Conservation (phyloP, 2,113 vertebrate species). For the Pongo pygmaeus region DNA sequence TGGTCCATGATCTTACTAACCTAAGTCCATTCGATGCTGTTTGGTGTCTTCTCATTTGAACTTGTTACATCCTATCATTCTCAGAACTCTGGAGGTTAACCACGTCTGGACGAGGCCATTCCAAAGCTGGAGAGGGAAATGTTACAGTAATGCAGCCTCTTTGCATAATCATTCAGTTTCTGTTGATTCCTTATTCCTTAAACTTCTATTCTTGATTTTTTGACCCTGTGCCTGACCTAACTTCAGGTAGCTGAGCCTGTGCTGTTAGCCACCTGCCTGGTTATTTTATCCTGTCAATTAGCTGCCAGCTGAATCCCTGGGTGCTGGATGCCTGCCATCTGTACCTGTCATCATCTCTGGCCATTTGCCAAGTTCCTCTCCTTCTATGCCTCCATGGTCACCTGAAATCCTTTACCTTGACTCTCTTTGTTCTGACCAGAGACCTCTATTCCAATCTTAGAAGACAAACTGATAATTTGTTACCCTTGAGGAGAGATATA, state of each 20-base stretch:
- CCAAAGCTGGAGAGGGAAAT: neutral
- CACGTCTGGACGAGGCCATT: neutral
- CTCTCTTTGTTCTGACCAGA: conserved; percentile 11
- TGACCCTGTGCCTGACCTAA: conserved; percentile 40
- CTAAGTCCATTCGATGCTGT: neutral
- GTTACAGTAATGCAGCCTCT: neutral
- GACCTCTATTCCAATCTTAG: conserved; percentile 40
- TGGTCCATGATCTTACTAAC: neutral
- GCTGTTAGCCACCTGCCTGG: conserved; percentile 68
- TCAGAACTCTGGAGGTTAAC: neutral
- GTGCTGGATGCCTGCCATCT: conserved; percentile 56
- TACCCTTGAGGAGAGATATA: neutral
- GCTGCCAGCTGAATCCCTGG: conserved; percentile 58
- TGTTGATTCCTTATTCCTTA: conserved; percentile 31
- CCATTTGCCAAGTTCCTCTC: conserved; percentile 14
- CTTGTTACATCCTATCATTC: neutral
- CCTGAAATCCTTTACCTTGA: conserved; percentile 5
- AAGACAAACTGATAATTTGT: conserved; percentile 17
- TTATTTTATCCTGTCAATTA: conserved; percentile 71
- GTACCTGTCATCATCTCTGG: conserved; percentile 59
- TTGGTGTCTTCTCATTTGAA: neutral
- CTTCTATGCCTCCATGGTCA: conserved; percentile 41
- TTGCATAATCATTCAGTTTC: conserved; percentile 29
- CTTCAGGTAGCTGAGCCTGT: conserved; percentile 13
- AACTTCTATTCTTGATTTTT: conserved; percentile 9